A percentile compares a stretch with the other conserved stretches of the same genome.
These are phyloP conservation scores for Steromphala cineraria DNA, from an alignment of 2,888 invertebrate genomes.

Conservation along the genomic window DNA sequence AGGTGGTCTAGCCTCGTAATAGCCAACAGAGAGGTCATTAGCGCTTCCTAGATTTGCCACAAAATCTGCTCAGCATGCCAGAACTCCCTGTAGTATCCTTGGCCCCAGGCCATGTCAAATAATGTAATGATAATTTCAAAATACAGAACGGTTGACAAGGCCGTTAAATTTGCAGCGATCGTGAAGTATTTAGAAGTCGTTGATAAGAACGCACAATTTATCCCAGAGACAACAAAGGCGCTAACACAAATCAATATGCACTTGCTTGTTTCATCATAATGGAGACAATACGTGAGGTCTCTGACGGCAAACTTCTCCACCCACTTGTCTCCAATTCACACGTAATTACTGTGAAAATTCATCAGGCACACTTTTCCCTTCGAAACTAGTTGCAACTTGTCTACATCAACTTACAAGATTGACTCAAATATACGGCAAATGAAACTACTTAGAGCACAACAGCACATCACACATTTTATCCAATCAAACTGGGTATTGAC, in stretches of 20 bases:
- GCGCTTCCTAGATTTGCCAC: not conserved
- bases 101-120: not conserved
- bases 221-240: not conserved
- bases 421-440: too few species aligned
- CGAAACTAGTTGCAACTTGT: too few species aligned
- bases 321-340: too few species aligned
- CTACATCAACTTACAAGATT: too few species aligned
- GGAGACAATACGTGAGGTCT: not conserved
- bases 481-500: too few species aligned
- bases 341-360: too few species aligned
- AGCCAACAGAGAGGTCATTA: slow-evolving; percentile 1
- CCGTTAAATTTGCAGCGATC: not conserved
- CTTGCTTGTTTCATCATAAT: not conserved
- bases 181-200: not conserved
- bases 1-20: slow-evolving; percentile 17
- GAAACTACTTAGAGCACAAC: too few species aligned
- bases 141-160: not conserved
- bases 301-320: too few species aligned
- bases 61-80: slow-evolving; percentile 7
- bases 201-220: not conserved
- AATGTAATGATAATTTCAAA: slow-evolving; percentile 17
- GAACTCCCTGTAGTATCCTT: not conserved
- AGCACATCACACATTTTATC: too few species aligned
- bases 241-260: not conserved
- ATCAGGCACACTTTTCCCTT: too few species aligned